A percentile compares a stretch with the other conserved stretches of the same genome.
Evolutionary conservation across 2,797 vertebrate genomes (phyloP).

Genomic region (Meda fulgida): DNA sequence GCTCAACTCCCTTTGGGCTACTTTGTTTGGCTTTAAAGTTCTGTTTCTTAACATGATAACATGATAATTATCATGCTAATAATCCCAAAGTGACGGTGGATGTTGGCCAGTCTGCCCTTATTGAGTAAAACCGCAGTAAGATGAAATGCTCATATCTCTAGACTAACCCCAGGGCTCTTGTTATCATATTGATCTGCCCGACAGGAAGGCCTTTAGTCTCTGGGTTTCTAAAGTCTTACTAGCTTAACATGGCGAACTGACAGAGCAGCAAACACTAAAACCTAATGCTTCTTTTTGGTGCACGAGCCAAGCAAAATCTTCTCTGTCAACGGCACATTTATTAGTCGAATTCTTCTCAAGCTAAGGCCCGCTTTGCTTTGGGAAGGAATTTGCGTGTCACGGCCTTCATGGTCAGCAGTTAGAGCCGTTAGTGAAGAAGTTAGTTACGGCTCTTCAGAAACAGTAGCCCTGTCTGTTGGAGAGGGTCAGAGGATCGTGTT

Average conservation of each 20-base stretch:
- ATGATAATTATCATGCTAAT: slow-evolving; percentile 25
- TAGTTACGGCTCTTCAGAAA: slow-evolving; percentile 46
- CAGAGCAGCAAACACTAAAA: slow-evolving; percentile 7
- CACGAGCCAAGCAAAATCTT: not conserved
- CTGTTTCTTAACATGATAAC: slow-evolving; percentile 34
- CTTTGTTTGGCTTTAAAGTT: slow-evolving; percentile 35
- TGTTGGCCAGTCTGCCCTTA: slow-evolving; percentile 11
- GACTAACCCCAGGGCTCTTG: slow-evolving; percentile 33
- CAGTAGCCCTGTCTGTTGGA: slow-evolving; percentile 56
- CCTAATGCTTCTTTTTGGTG: not conserved
- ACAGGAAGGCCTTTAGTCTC: slow-evolving; percentile 21
- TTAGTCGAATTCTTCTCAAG: slow-evolving; percentile 32
- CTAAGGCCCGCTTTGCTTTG: slow-evolving; percentile 10
- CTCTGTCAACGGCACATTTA: slow-evolving; percentile 40
- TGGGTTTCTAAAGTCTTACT: not conserved
- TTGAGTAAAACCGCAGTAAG: slow-evolving; percentile 20
- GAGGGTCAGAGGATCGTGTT: slow-evolving; percentile 59
- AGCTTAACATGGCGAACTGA: not conserved
- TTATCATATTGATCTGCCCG: slow-evolving; percentile 26
- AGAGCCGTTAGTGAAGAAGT: slow-evolving; percentile 17
- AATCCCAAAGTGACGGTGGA: slow-evolving; percentile 30
- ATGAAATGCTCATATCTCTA: slow-evolving; percentile 15
- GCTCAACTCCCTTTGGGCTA: not conserved
- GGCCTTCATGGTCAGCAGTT: slow-evolving; percentile 19
- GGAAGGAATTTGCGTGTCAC: slow-evolving; percentile 23